Base-by-base conservation (phyloP, 2,888 invertebrate genomes). In the Microctonus brassicae region DNA sequence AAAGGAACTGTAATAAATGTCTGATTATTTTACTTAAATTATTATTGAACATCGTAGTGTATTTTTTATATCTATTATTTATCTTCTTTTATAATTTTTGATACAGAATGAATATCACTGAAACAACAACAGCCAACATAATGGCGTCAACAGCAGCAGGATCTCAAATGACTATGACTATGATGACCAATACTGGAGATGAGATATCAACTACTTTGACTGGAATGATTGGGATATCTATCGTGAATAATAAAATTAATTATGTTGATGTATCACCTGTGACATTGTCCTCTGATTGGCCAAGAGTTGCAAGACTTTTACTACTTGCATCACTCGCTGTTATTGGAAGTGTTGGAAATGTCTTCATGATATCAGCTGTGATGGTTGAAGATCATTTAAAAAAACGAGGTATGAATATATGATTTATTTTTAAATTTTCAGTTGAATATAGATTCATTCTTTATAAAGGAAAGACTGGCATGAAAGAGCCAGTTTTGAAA, bases 361-460 rank as follows among this genome's bases (percentile, higher is more conserved):
- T 94, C 17, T 95, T 93, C 83, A 91, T 94, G 89, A 94, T 94
- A 74, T 94, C 93, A 76, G 90, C 93, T 6, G 91, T 93, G 71
- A 92, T 93, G 90, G 92, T 93, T 47, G 93, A 93, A 79, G 93
- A 93, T 79, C 92, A 92, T 81, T 88, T 93, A 7, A 90, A 92
- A 80, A 91, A 91, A 83, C 88, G 91, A 89, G 93, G 93, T 92
- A n/a, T n/a, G n/a, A n/a, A n/a, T n/a, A n/a, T n/a, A n/a, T n/a
- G n/a, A 83, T 82, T 55, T n/a, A n/a, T 13, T 33, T 34, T 22
- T 69, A 17, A 17, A 1, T 17, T 17, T 47, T 47, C 17, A 47
- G 29, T 47, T 47, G n/a, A 6, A 17, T 17, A 6, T 47, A 5
- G 34, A 26, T 39, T 71, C 9, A 13, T 62, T 60, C 42, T 24